Evolutionary conservation across 53 echinoderm and acorn worm species (phyloP), one percentile per base, ranked within the genome.

Genomic region (Echinarachnius parma): DNA sequence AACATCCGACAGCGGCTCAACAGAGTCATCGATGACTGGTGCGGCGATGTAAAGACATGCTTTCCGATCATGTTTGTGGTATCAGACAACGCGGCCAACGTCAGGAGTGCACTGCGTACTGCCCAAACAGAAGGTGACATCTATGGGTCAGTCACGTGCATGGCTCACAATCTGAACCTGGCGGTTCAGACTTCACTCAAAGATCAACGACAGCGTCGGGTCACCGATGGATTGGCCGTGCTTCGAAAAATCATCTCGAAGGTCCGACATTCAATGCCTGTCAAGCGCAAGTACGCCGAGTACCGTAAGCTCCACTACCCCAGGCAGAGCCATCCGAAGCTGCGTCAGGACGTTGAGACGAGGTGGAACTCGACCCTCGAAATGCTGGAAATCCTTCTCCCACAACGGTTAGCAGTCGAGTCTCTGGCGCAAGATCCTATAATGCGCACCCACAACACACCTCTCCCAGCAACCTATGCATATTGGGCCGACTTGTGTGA

Each of bases 401-500:
- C 66, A 4, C 66, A 66, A 46, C 49, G 31, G 4, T 27, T 47
- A 1, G 49, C 49, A 4, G 20, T 66, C 49, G 31, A 66, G 49
- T 27, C 32, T 21, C 66, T 66, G 5, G 26, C 48, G 2, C 47
- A 46, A 22, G 48, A 66, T 9, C 31, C 47, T 4, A 15, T 66
- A 3, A 66, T 66, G 66, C 27, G 20, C 19, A 2, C 29, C 29
- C 48, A 66, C 31, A 48, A 44, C 28, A 31, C 48, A 20, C 27
- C 4, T 25, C 19, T 31, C 1, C 66, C 48, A 8, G 16, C 11
- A 13, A 18, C 4, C 5, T 66, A 21, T 16, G 4, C 1, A 3
- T 31, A 66, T 13, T 66, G 49, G 66, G 28, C 29, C 5, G 66
- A 66, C 1, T 23, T 66, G 11, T 66, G 66, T 16, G 49, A 48